phyloP scores from a whole-genome alignment of 2,113 vertebrate genomes.

The Caranx ignobilis region DNA sequence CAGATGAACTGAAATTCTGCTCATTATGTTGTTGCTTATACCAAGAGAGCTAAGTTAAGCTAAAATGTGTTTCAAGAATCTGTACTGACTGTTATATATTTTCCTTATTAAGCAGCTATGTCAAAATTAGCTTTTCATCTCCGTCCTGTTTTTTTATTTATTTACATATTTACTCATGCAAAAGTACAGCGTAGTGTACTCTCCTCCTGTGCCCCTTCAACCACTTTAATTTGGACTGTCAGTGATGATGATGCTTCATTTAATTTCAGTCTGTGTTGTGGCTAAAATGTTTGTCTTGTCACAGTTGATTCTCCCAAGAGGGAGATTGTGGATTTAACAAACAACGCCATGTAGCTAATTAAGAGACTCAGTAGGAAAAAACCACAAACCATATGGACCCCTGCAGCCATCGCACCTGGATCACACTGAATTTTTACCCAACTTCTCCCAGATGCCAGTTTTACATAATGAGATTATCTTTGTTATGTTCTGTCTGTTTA shows the following conservation, averaged over 20 bases:
- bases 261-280: constrained; percentile 47
- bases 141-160: background rate
- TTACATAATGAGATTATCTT: constrained; percentile 54
- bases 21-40: constrained; percentile 35
- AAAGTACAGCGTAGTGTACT: constrained; percentile 44
- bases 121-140: constrained; percentile 38
- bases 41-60: constrained; percentile 53
- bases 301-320: constrained; percentile 28
- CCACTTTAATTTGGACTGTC: constrained; percentile 45
- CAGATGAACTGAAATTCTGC: constrained; percentile 42
- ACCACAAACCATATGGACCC: constrained; percentile 41
- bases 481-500: constrained; percentile 62
- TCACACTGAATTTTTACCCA: constrained; percentile 35
- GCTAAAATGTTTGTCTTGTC: constrained; percentile 40
- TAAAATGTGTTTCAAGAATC: constrained; percentile 52
- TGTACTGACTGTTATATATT: constrained; percentile 73
- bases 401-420: constrained; percentile 59
- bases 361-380: constrained; percentile 22
- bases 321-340: constrained; percentile 35
- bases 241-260: constrained; percentile 47
- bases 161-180: constrained; percentile 52
- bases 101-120: constrained; percentile 58
- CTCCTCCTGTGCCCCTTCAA: constrained; percentile 19
- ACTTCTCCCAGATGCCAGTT: constrained; percentile 53
- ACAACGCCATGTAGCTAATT: constrained; percentile 61